Evolutionary conservation across 2,113 vertebrate genomes (phyloP).

Genomic region (Clinocottus analis): DNA sequence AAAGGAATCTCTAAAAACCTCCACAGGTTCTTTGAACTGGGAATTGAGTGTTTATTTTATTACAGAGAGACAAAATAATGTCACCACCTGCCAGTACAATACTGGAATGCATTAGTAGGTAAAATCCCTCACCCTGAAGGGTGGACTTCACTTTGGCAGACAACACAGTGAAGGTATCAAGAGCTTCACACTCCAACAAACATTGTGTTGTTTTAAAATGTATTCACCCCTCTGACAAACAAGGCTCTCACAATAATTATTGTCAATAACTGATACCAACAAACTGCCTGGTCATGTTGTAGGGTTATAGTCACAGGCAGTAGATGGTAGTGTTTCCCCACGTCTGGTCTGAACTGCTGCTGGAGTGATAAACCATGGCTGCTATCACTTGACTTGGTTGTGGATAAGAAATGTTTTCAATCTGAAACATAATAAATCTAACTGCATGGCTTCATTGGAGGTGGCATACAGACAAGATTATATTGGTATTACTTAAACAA

Average conservation of each 20-base stretch:
- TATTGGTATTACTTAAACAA: not conserved
- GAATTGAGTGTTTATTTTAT: not conserved
- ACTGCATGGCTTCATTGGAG: not conserved
- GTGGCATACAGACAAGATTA: not conserved
- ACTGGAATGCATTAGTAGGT: not conserved
- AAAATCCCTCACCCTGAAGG: not conserved
- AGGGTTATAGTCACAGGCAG: conserved; percentile 32
- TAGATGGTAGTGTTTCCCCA: conserved; percentile 65
- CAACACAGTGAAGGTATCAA: not conserved
- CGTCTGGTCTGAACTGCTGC: not conserved
- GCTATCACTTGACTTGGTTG: not conserved
- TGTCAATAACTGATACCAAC: not conserved
- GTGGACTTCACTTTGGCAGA: not conserved
- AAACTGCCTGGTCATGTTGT: not conserved
- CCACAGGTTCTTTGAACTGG: too few relatives aligned
- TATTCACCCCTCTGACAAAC: not conserved
- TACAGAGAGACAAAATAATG: not conserved
- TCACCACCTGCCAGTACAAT: not conserved
- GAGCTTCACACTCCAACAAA: not conserved
- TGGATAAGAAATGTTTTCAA: not conserved
- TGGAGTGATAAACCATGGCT: not conserved
- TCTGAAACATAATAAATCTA: not conserved
- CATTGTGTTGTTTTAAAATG: not conserved
- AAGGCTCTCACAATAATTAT: not conserved
- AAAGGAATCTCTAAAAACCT: not conserved